Base-by-base conservation (phyloP, 1,140 invertebrate genomes). In the Thaumatotibia leucotreta region DNA sequence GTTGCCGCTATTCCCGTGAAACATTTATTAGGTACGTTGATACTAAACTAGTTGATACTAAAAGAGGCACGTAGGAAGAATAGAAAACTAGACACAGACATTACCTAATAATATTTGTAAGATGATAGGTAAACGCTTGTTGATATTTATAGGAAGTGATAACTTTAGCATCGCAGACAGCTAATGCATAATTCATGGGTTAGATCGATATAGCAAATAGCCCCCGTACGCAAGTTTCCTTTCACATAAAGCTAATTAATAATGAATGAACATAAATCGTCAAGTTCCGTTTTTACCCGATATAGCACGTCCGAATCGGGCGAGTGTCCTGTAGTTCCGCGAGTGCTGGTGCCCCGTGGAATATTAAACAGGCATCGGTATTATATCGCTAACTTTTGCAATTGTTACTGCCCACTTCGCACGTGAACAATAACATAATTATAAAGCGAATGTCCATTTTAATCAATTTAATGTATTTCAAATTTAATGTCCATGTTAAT, bases 201-300 rank as follows among this genome's bases (percentile, higher is more conserved):
- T 58, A 58, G 52, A 27, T 58, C 52, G 24, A 58, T 14, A 29
- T 58, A 58, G 52, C 52, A 58, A 58, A 58, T 58, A 58, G 52
- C 52, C 52, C 9, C 52, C 52, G 52, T 58, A 58, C 52, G 52
- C 52, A 58, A 58, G 52, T 58, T 58, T 58, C 52, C 52, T 58
- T 58, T 58, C 27, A 14, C 52, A 58, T 58, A 58, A 54, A 58
- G 52, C 52, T 58, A 58, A 58, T 58, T 58, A 58, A 58, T 58
- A 58, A 58, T 58, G 52, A 58, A 58, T 58, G 52, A 58, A 58
- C 52, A 58, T 58, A 58, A 58, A 58, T 58, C 52, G 52, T 58
- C 52, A 8, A 58, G 52, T 58, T 58, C 52, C 52, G 52, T 58
- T 58, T 58, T 58, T 58, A 17, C 52, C 52, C 52, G 52, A 58